Base-by-base conservation (phyloP, 1,140 invertebrate genomes). In the Tribolium castaneum region DNA sequence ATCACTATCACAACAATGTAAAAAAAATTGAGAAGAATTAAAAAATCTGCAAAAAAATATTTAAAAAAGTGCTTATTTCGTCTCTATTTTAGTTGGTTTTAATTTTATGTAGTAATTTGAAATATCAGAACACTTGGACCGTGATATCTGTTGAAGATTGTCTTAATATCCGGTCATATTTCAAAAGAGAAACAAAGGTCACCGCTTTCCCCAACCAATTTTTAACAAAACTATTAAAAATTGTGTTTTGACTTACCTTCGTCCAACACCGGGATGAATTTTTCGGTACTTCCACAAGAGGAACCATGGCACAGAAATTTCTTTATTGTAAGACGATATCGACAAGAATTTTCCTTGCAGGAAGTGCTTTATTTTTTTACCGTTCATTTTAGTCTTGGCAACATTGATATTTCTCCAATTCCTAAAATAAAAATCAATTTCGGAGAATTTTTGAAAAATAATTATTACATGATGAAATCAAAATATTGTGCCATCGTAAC, bases 281-380 rank as follows among this genome's bases (percentile, higher is more conserved):
- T 80, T 80, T 54, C 79, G 71, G 54, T 78, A 78, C 52, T 76
- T 80, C 77, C 79, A 78, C 13, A 71, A 10, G 5, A 78, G 25
- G 13, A 76, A 76, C 75, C 76, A 71, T 9, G 76, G 76, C 3
- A 77, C n/a, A 5, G 72, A 39, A 6, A 45, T n/a, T 13, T 75
- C 34, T 9, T 75, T 52, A 6, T 14, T 52, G 45, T 52, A 54
- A 12, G 50, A 19, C 1, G 16, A 49, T 12, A 35, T 52, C 51
- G 12, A 22, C 3, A 0, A 59, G 7, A 39, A 35, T n/a, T 52
- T 75, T 34, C 72, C 22, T 35, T 30, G 12, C 10, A 34, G 19
- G 34, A 75, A 30, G 7, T 75, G 25, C 10, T 56, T 56, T 1
- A 75, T 56, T 39, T 75, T 75, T 5, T 14, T 75, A 14, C 34